Conservation (phyloP, 2,888 invertebrate genomes). For the Rotaria magnacalcarata region DNA sequence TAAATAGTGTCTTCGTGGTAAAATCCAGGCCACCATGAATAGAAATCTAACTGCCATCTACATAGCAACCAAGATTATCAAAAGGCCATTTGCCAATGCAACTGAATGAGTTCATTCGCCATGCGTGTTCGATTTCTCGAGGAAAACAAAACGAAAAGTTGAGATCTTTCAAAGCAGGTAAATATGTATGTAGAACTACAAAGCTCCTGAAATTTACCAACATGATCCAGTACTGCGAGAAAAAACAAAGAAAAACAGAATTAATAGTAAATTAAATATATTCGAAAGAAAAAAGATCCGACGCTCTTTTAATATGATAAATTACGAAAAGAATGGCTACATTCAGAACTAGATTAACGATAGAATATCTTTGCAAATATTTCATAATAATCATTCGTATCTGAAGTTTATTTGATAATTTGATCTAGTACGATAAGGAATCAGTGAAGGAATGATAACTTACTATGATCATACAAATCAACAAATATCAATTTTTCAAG, state of each 20-base stretch:
- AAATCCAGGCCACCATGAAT: background rate
- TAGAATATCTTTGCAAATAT: no score
- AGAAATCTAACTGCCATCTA: background rate
- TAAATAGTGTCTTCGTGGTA: background rate
- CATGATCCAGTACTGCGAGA: background rate
- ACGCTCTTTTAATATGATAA: no score
- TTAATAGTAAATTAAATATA: no score
- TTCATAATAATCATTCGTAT: no score
- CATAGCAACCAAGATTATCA: background rate
- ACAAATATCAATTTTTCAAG: no score
- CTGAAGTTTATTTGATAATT: no score
- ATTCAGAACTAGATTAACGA: no score
- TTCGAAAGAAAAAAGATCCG: no score
- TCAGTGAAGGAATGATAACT: no score
- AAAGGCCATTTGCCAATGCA: background rate
- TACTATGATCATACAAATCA: no score
- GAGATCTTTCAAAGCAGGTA: background rate
- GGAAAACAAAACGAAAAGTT: background rate
- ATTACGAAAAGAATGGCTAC: no score
- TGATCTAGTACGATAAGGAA: no score
- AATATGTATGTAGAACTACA: background rate
- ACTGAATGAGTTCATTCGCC: background rate
- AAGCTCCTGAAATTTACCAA: background rate
- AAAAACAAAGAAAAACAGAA: background rate
- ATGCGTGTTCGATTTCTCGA: background rate